phyloP scores from a whole-genome alignment of 2,888 invertebrate species.

The Epirrita christyi region DNA sequence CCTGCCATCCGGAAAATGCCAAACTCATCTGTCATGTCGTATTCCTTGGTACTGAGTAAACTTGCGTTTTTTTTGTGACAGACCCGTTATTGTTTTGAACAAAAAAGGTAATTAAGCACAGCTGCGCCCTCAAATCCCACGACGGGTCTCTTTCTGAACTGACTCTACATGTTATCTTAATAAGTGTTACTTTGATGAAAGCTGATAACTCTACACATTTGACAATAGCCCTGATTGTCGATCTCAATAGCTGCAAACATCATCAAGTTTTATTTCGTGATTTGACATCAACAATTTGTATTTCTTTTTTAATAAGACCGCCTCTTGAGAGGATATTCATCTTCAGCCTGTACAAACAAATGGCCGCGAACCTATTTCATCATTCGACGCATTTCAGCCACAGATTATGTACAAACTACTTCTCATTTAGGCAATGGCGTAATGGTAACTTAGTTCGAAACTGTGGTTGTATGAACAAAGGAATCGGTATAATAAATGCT shows the following conservation, averaged over 20 bases:
- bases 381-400: conserved; percentile 60
- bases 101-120: too few relatives aligned
- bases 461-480: conserved; percentile 34
- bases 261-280: conserved; percentile 35
- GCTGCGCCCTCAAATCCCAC: too few relatives aligned
- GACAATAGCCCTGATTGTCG: conserved; percentile 42
- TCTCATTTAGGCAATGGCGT: conserved; percentile 52
- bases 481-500: conserved; percentile 55
- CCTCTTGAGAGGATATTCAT: conserved; percentile 64
- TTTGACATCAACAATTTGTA: conserved; percentile 47
- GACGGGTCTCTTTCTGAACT: too few relatives aligned
- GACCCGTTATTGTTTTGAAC: too few relatives aligned
- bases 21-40: too few relatives aligned
- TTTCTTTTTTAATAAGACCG: conserved; percentile 55
- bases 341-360: conserved; percentile 73
- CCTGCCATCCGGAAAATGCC: too few relatives aligned
- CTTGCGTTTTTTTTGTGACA: too few relatives aligned
- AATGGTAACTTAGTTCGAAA: conserved; percentile 43
- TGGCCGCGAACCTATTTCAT: conserved; percentile 72
- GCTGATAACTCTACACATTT: conserved; percentile 7
- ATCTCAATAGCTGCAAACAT: conserved; percentile 52
- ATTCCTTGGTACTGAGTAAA: too few relatives aligned
- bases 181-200: background rate
- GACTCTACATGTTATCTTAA: too few relatives aligned
- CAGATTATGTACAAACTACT: conserved; percentile 6